Evolutionary conservation across 2,888 invertebrate genomes (phyloP).

Genomic region (Aleiodes leptofemur): DNA sequence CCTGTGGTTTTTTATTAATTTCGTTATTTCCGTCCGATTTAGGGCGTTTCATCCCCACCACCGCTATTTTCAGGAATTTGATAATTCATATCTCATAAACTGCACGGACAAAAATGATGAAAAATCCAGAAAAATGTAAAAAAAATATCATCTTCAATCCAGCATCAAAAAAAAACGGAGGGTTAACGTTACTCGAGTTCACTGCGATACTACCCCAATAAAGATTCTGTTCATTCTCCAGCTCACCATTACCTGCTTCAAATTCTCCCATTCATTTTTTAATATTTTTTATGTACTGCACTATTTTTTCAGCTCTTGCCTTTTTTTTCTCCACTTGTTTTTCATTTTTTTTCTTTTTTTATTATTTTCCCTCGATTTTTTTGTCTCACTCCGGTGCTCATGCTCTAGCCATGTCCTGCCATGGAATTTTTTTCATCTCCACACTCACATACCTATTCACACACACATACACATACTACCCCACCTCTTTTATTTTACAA

Average conservation of each 20-base stretch:
- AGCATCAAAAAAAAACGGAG: too few species aligned
- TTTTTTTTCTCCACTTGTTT: neutral
- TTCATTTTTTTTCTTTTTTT: neutral
- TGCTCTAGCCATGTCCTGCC: slow-evolving; percentile 20
- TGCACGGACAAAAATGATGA: too few species aligned
- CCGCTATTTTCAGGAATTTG: too few species aligned
- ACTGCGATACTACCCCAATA: too few species aligned
- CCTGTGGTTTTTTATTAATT: too few species aligned
- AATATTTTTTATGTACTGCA: slow-evolving; percentile 2
- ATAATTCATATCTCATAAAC: too few species aligned
- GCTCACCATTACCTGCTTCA: slow-evolving; percentile 16
- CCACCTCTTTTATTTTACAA: slow-evolving; percentile 62
- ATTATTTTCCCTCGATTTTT: slow-evolving; percentile 31
- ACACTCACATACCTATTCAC: slow-evolving; percentile 46
- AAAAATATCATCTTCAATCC: too few species aligned
- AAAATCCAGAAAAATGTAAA: too few species aligned
- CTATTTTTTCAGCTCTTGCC: slow-evolving; percentile 7
- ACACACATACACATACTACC: slow-evolving; percentile 14
- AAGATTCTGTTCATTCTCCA: neutral
- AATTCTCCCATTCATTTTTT: slow-evolving; percentile 14
- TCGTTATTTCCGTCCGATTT: too few species aligned
- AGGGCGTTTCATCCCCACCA: too few species aligned
- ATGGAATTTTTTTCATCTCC: slow-evolving; percentile 51
- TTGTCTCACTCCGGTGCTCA: slow-evolving; percentile 15
- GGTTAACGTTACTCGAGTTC: too few species aligned